Conservation (phyloP, 2,888 invertebrate genomes). For the Conus canariensis region DNA sequence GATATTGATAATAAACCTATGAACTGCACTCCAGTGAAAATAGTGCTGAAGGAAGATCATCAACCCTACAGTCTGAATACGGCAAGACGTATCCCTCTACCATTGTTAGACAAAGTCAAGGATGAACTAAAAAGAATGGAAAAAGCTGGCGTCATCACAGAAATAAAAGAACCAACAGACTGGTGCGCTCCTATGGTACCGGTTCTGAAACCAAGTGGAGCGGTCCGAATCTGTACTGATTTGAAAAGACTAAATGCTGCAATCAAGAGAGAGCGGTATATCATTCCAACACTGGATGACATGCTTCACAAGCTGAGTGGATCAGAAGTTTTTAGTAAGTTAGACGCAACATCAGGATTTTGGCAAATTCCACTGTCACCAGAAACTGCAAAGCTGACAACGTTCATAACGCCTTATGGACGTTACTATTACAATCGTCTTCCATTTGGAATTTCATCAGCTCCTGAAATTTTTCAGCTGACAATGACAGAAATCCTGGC, state of each 20-base stretch:
- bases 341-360: slow-evolving; percentile 9
- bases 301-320: slow-evolving; percentile 22
- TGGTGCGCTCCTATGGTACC: not conserved
- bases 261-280: not conserved
- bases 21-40: slow-evolving; percentile 25
- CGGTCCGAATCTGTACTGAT: slow-evolving; percentile 1
- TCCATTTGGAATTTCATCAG: slow-evolving; percentile 19
- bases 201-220: not conserved
- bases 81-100: slow-evolving; percentile 27
- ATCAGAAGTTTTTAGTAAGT: not conserved
- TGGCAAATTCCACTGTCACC: not conserved
- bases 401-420: slow-evolving; percentile 37
- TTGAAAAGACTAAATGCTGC: not conserved
- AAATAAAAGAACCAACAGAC: slow-evolving; percentile 27
- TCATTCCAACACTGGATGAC: slow-evolving; percentile 10
- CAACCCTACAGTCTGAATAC: slow-evolving; percentile 21
- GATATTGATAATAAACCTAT: no score
- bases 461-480: slow-evolving; percentile 35
- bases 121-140: slow-evolving; percentile 28
- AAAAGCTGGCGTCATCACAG: slow-evolving; percentile 19
- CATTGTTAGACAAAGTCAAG: slow-evolving; percentile 24
- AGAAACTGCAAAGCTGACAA: slow-evolving; percentile 14
- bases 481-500: slow-evolving; percentile 12
- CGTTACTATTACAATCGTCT: not conserved
- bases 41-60: slow-evolving; percentile 7